Evolutionary conservation across 2,797 vertebrate species (phyloP).

Genomic region (Pangasius mekongensis): DNA sequence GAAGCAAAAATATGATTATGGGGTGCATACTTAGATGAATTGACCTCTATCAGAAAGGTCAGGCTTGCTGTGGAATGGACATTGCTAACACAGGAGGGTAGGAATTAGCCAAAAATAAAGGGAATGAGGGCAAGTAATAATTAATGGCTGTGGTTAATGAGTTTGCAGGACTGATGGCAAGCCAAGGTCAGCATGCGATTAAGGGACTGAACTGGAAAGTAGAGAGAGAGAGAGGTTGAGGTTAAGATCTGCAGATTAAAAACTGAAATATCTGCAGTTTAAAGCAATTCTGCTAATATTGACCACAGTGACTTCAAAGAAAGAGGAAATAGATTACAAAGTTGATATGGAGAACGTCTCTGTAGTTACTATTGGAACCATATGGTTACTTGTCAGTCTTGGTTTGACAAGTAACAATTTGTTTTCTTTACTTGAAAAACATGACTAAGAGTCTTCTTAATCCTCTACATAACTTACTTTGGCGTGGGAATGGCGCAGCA

Average conservation of each 20-base stretch:
- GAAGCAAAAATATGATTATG: constrained; percentile 36
- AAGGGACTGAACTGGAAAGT: constrained; percentile 13
- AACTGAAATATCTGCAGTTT: constrained; percentile 27
- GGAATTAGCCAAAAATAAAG: constrained; percentile 47
- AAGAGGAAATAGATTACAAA: constrained; percentile 12
- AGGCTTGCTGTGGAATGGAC: constrained; percentile 11
- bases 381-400: not conserved
- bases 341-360: constrained; percentile 5
- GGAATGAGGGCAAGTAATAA: constrained; percentile 50
- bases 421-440: not conserved
- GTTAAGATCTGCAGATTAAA: constrained; percentile 31
- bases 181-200: constrained; percentile 47
- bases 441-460: not conserved
- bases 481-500: not conserved
- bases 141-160: constrained; percentile 54
- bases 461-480: not conserved
- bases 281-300: not conserved
- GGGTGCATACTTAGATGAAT: constrained; percentile 27
- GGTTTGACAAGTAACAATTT: not conserved
- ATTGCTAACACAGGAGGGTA: constrained; percentile 23
- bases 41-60: constrained; percentile 39
- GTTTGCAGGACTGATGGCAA: constrained; percentile 29
- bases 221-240: constrained; percentile 17
- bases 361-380: constrained; percentile 8
- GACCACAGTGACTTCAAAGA: constrained; percentile 1